Conservation (phyloP, 1,140 invertebrate species). For the Polypedilum pembai region DNA sequence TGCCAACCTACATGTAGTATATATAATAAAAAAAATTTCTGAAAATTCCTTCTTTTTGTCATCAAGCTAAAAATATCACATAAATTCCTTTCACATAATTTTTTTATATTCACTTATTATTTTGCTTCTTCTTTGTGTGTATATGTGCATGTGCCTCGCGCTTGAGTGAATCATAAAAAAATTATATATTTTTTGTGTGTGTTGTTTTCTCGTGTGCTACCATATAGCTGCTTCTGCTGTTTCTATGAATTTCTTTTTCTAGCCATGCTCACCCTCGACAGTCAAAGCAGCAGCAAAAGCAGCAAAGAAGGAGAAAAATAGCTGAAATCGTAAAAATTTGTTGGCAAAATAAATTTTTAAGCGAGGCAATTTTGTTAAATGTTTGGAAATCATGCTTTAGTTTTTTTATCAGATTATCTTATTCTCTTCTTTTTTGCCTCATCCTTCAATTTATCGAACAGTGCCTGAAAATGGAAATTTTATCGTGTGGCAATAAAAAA, state of each 20-base stretch:
- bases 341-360: constrained; percentile 14
- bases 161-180: constrained; percentile 3
- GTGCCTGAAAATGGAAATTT: constrained; percentile 15
- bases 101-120: too few relatives aligned
- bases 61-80: too few relatives aligned
- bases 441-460: not conserved
- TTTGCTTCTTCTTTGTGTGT: too few relatives aligned
- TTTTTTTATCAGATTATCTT: constrained; percentile 6
- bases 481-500: constrained; percentile 9
- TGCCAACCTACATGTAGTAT: too few relatives aligned
- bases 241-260: too few relatives aligned
- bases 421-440: not conserved
- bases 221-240: too few relatives aligned
- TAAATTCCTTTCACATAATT: too few relatives aligned
- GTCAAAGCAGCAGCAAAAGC: too few relatives aligned
- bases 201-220: not conserved
- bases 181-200: too few relatives aligned
- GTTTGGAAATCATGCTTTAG: not conserved
- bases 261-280: too few relatives aligned
- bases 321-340: not conserved
- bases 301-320: not conserved
- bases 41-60: too few relatives aligned
- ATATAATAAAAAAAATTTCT: too few relatives aligned
- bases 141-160: not conserved
- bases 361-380: constrained; percentile 12